Conservation (phyloP, 2,888 invertebrate species). For the Pristionchus exspectatus region DNA sequence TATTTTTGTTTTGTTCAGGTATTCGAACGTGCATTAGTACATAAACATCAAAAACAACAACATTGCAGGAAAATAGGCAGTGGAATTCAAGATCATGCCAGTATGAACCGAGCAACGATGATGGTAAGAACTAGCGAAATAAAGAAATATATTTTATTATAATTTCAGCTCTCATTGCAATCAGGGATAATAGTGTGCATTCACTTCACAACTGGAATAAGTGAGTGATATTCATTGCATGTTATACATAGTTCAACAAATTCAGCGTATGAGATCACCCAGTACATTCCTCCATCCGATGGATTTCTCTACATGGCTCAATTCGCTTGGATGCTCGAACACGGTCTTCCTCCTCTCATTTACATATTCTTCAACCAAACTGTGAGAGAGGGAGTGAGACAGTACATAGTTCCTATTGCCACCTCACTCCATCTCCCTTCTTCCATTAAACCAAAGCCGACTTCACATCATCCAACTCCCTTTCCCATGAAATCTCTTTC, state of each 20-base stretch:
- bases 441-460: not conserved
- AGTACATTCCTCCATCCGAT: conserved; percentile 15
- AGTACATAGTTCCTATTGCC: not conserved
- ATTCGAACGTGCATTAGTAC: not conserved
- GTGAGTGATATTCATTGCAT: not conserved
- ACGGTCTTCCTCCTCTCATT: not conserved
- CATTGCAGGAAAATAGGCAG: not conserved
- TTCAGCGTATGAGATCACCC: not conserved
- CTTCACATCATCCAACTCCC: not conserved
- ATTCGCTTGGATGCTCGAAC: not conserved
- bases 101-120: not conserved
- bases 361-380: not conserved
- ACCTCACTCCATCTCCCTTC: not conserved
- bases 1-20: not conserved
- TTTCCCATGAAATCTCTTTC: not conserved
- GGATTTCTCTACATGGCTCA: conserved; percentile 31
- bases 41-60: not conserved
- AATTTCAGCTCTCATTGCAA: not conserved
- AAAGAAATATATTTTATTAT: no score
- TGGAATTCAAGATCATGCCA: not conserved
- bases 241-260: not conserved
- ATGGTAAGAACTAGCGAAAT: not conserved
- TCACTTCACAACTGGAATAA: not conserved
- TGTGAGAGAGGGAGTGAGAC: not conserved
- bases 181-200: not conserved